phyloP scores from a whole-genome alignment of 2,888 invertebrate genomes.

The Lepidochitona cinerea region DNA sequence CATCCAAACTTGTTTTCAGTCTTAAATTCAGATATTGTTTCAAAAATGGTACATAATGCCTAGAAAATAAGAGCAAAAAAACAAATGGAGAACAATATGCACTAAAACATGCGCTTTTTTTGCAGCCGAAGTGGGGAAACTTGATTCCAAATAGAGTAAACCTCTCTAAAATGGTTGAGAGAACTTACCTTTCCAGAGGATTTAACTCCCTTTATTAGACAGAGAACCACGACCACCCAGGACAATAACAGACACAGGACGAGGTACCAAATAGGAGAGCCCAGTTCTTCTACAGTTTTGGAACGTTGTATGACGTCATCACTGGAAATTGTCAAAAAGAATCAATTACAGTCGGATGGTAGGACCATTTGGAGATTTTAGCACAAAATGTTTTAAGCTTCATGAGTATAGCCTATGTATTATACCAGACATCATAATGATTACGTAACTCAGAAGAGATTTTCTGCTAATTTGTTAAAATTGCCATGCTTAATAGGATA shows the following conservation, averaged over 20 bases:
- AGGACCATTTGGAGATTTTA: no score
- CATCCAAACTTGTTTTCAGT: no score
- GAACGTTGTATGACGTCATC: slow-evolving; percentile 49
- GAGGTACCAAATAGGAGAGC: slow-evolving; percentile 54
- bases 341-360: neutral
- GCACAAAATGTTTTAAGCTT: no score
- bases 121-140: no score
- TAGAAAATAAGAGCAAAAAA: no score
- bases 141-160: no score
- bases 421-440: no score
- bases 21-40: neutral
- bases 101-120: neutral
- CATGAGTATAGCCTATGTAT: no score
- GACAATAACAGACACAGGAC: slow-evolving; percentile 54
- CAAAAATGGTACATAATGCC: no score
- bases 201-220: slow-evolving; percentile 61
- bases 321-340: slow-evolving; percentile 25
- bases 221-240: slow-evolving; percentile 58
- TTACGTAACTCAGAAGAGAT: no score
- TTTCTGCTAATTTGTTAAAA: no score
- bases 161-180: neutral
- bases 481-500: no score
- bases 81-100: neutral
- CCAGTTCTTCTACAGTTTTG: slow-evolving; percentile 42
- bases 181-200: slow-evolving; percentile 57